Evolutionary conservation across 1,140 invertebrate species (phyloP).

Genomic region (Asobara japonica): DNA sequence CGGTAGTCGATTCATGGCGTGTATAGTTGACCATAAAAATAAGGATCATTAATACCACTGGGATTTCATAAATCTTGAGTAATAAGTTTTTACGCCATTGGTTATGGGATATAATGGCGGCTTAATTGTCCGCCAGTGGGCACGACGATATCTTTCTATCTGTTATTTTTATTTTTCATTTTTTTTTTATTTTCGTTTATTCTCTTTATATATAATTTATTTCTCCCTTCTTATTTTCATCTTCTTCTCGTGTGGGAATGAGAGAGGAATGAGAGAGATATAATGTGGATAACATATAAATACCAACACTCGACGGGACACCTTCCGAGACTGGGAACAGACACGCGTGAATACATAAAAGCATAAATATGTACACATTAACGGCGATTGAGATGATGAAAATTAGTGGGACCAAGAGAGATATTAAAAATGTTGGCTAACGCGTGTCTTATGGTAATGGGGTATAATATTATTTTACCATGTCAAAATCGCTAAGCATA

Average conservation of each 20-base stretch:
- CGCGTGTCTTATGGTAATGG: slow-evolving; percentile 59
- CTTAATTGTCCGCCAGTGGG: slow-evolving; percentile 48
- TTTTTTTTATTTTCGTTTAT: slow-evolving; percentile 19
- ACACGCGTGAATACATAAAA: slow-evolving; percentile 54
- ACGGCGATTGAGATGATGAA: slow-evolving; percentile 18
- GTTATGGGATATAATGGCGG: slow-evolving; percentile 48
- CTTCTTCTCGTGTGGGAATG: background rate
- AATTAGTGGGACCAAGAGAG: slow-evolving; percentile 9
- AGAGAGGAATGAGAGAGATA: background rate
- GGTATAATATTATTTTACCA: slow-evolving; percentile 42
- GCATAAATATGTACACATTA: slow-evolving; percentile 51
- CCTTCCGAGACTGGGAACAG: slow-evolving; percentile 28
- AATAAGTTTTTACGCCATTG: slow-evolving; percentile 52
- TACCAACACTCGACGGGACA: slow-evolving; percentile 49
- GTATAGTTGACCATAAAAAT: slow-evolving; percentile 44
- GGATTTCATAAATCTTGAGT: slow-evolving; percentile 54
- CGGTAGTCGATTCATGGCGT: slow-evolving; percentile 28
- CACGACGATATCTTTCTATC: slow-evolving; percentile 33
- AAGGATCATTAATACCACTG: slow-evolving; percentile 49
- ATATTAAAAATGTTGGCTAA: slow-evolving; percentile 26
- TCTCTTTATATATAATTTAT: slow-evolving; percentile 18
- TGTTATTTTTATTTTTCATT: slow-evolving; percentile 6
- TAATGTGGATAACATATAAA: slow-evolving; percentile 48
- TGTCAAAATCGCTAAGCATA: slow-evolving; percentile 37
- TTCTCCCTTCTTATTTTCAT: background rate